Base-by-base conservation (phyloP, 1,140 invertebrate genomes). In the Maniola jurtina region DNA sequence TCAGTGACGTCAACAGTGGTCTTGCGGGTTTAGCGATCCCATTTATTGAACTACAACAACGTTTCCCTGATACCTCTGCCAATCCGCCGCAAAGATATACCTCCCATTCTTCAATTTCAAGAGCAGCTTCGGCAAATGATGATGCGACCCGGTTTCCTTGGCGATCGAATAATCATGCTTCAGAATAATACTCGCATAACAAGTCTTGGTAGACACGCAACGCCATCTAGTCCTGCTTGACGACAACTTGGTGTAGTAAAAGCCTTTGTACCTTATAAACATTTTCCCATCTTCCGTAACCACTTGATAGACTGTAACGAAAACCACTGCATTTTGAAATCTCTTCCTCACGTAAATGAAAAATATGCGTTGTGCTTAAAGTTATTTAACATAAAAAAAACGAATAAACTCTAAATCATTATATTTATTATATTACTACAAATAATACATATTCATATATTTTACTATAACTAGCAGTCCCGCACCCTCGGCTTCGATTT, bases 271-370 rank as follows among this genome's bases (percentile, higher is more conserved):
- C 10, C 45, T 72, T 25, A 76, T 25, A 40, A 71, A 62, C 36
- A 61, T 38, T 59, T 72, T 71, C 6, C 66, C 70, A 40, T 55
- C 58, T 48, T 67, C 40, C 5, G 73, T 78, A 33, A 57, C 11
- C 52, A 78, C 66, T 36, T 71, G 48, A 14, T 68, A 25, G 36
- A 70, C 75, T 77, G 75, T 34, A 71, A 75, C 6, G 8, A 25
- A 50, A 50, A 13, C 5, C 6, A 47, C 40, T 54, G 50, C 42
- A 14, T 16, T 11, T 52, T 8, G 59, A 65, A 65, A 50, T 61
- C 0, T 45, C 42, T 45, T 9, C 13, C 38, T 16, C 48, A 11
- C 25, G 25, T 25, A 25, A 25, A 25, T 25, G 4, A 25, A 25
- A 25, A 25, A 25, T 25, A 25, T 25, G 4, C 25, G 25, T 25